Conservation (phyloP, 1,140 invertebrate genomes). For the Apis dorsata region DNA sequence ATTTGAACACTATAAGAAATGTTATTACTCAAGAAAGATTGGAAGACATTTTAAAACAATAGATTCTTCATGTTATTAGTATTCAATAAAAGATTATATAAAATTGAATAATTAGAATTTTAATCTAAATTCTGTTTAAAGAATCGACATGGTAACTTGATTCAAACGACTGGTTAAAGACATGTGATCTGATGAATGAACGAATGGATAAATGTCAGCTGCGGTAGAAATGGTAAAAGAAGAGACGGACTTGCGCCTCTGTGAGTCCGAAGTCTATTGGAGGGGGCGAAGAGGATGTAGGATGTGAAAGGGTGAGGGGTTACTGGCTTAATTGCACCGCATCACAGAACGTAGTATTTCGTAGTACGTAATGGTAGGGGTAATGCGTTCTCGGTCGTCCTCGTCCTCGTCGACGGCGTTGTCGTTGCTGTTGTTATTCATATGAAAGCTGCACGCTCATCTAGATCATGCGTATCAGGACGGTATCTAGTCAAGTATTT, state of each 20-base stretch:
- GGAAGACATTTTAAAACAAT: background rate
- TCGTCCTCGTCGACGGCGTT: slow-evolving; percentile 24
- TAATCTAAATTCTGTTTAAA: background rate
- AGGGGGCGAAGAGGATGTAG: slow-evolving; percentile 31
- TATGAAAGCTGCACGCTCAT: slow-evolving; percentile 46
- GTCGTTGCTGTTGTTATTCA: slow-evolving; percentile 40
- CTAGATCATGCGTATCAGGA: slow-evolving; percentile 49
- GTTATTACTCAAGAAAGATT: background rate
- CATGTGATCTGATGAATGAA: slow-evolving; percentile 64
- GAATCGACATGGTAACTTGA: slow-evolving; percentile 11
- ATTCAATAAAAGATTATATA: background rate
- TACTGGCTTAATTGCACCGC: slow-evolving; percentile 62
- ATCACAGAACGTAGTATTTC: slow-evolving; percentile 70
- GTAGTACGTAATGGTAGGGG: slow-evolving; percentile 64
- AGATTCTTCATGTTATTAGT: background rate
- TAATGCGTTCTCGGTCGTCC: slow-evolving; percentile 48
- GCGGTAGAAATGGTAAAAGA: slow-evolving; percentile 56
- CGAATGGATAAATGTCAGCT: slow-evolving; percentile 61
- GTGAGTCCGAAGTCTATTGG: slow-evolving; percentile 50
- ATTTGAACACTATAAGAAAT: background rate
- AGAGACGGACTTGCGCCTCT: slow-evolving; percentile 65
- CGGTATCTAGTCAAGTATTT: slow-evolving; percentile 14
- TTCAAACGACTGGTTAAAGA: slow-evolving; percentile 52
- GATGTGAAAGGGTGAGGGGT: slow-evolving; percentile 18
- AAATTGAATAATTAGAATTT: background rate